Base-by-base conservation (phyloP, 2,797 vertebrate genomes). In the Todus mexicanus region DNA sequence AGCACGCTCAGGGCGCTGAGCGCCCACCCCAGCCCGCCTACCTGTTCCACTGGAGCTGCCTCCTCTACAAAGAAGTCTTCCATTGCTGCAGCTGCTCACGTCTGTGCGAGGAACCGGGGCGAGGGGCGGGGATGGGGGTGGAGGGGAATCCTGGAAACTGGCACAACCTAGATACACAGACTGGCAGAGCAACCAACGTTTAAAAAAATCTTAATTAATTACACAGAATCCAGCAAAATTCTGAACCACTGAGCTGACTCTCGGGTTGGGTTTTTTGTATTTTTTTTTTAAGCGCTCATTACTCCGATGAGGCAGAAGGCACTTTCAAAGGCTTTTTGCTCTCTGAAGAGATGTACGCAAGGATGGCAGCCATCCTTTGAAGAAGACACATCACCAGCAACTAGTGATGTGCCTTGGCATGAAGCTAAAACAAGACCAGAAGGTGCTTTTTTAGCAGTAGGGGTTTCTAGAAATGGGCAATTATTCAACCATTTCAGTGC, bases 81-180 rank as follows among this genome's bases (percentile, higher is more conserved):
- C 94, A 93, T 94, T 25, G 83, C 84, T 68, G 83, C 87, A 83
- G 95, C 87, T 57, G 92, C 85, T 94, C 70, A 42, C 47, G 88
- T 77, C 86, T 93, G 90, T 70, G 94, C 6, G 0, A 92, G 95
- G 85, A 94, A 83, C 87, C 86, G 91, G 73, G 89, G 86, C 93
- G 59, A 96, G 91, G 93, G 93, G 90, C 91, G 94, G 94, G 91
- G 95, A 96, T 31, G 75, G 94, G 91, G 95, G 92, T 95, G 95
- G 95, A 89, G 85, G 94, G 94, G 89, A 83, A 96, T 79, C 84
- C 77, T 94, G 75, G 92, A 92, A 96, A 96, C 82, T 51, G 95
- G 92, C 75, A 81, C 85, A 95, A 92, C 89, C 87, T 93, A 93
- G 90, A 91, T 89, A 94, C 70, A 79, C 82, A 86, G 83, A 35